Evolutionary conservation across 1,140 invertebrate genomes (phyloP).

Genomic region (Hycleus cichorii): DNA sequence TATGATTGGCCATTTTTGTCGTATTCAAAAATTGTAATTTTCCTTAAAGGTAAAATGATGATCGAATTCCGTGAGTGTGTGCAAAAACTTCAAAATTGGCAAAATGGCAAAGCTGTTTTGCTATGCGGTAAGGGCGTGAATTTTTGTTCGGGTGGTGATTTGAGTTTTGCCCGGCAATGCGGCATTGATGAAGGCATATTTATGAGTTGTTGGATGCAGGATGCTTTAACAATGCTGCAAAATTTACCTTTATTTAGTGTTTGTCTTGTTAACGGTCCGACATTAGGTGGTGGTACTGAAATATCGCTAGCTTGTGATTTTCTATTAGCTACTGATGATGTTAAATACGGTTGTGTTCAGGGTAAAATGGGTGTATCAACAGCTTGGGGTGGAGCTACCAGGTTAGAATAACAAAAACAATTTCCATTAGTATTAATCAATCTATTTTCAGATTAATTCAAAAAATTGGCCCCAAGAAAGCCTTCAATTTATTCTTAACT

Average conservation of each 20-base stretch:
- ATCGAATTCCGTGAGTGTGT: constrained; percentile 46
- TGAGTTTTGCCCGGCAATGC: constrained; percentile 44
- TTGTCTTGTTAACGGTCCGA: constrained; percentile 47
- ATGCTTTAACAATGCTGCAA: constrained; percentile 42
- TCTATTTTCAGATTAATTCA: constrained; percentile 1
- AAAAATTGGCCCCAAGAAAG: constrained; percentile 2
- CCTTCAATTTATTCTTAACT: constrained; percentile 5
- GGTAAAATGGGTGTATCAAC: constrained; percentile 50
- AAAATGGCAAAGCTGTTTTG: constrained; percentile 50
- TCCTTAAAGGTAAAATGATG: constrained; percentile 53
- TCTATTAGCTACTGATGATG: constrained; percentile 43
- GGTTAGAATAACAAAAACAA: constrained; percentile 1
- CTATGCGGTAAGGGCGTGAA: constrained; percentile 43
- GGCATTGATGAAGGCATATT: constrained; percentile 38
- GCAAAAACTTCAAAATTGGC: constrained; percentile 44
- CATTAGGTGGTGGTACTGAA: constrained; percentile 57
- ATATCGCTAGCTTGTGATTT: constrained; percentile 51
- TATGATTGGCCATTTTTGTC: constrained; percentile 11
- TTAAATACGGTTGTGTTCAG: constrained; percentile 51
- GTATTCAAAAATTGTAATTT: no score
- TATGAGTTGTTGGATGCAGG: constrained; percentile 49
- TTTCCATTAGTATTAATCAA: not conserved
- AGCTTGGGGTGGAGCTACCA: constrained; percentile 48
- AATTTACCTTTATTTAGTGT: constrained; percentile 48
- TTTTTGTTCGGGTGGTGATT: constrained; percentile 56